Percentiles rank a stretch among this genome's conserved stretches.
Evolutionary conservation across 1,140 invertebrate genomes (phyloP).

Genomic region (Ridgeia piscesae): DNA sequence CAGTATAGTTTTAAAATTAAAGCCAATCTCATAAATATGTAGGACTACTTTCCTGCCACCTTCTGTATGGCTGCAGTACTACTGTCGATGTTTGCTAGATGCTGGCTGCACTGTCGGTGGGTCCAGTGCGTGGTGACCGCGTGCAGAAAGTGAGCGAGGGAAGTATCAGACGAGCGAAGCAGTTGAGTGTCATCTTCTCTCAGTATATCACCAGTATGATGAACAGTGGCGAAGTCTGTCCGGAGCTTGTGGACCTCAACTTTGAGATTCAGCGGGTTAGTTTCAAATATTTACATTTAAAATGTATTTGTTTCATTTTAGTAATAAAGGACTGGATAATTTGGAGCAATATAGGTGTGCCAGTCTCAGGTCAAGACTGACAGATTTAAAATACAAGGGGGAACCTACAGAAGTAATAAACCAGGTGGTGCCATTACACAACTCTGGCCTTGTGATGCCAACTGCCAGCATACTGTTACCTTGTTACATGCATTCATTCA

Average conservation of each 20-base stretch:
- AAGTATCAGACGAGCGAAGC: background rate
- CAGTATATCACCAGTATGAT: slow-evolving; percentile 15
- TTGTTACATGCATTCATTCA: too few relatives aligned
- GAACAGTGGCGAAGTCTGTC: slow-evolving; percentile 18
- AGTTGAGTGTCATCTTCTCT: slow-evolving; percentile 16
- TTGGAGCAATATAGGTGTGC: background rate
- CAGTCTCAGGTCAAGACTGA: too few relatives aligned
- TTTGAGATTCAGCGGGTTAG: background rate
- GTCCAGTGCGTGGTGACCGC: background rate
- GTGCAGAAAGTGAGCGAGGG: background rate
- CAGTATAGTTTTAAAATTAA: too few relatives aligned
- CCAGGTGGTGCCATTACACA: too few relatives aligned
- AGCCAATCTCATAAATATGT: too few relatives aligned
- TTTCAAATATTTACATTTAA: background rate
- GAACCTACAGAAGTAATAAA: too few relatives aligned
- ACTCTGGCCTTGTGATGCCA: too few relatives aligned
- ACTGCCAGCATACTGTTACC: too few relatives aligned
- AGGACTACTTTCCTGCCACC: too few relatives aligned
- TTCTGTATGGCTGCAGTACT: background rate
- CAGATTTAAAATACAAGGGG: background rate
- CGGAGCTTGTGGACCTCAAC: slow-evolving; percentile 6
- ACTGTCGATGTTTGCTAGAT: background rate
- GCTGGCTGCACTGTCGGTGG: background rate
- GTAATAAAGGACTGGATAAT: background rate
- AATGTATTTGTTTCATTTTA: too few relatives aligned